Base-by-base conservation (phyloP, 2,888 invertebrate genomes). In the Drosophila longiperda region DNA sequence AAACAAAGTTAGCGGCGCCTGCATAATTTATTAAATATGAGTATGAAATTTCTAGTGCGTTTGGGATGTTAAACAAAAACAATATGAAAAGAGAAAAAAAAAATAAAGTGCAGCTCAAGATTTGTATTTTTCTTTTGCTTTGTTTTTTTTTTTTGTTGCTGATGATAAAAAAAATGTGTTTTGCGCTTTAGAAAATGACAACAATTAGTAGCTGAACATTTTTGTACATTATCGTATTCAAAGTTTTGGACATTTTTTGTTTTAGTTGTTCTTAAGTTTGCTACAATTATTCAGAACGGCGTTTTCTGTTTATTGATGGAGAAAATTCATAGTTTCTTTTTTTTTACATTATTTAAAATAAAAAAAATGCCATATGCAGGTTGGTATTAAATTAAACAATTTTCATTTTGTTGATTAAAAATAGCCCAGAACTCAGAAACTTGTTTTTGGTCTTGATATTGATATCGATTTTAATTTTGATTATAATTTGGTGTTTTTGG, bases 141-240 rank as follows among this genome's bases (percentile, higher is more conserved):
- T n/a, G n/a, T 45, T 64, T n/a, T 23, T 45, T 42, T 20, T 42
- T n/a, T 42, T n/a, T 50, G 62, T 79, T 74, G 76, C 75, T 79
- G 77, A 87, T 88, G 87, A 83, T 86, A 80, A 80, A 61, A 79
- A 71, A 87, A 72, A 74, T 73, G 59, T 74, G 72, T 75, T 80
- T 80, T 75, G 66, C 66, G 71, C 78, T 66, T 75, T 40, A 58
- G 50, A 71, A 57, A 68, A 82, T 81, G 78, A 81, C 68, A 71
- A 73, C 79, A 83, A 87, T 87, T 89, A 90, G 90, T 90, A 82
- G 89, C 78, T 82, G 76, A 83, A 85, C 77, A 76, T 83, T 72
- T 80, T 78, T 83, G 78, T 83, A 92, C 94, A 92, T 81, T 87
- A 90, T 93, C 93, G 93, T 93, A 93, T 93, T 93, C 93, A 93